Evolutionary conservation across 2,888 invertebrate genomes (phyloP).

Genomic region (Agrochola lychnidis): DNA sequence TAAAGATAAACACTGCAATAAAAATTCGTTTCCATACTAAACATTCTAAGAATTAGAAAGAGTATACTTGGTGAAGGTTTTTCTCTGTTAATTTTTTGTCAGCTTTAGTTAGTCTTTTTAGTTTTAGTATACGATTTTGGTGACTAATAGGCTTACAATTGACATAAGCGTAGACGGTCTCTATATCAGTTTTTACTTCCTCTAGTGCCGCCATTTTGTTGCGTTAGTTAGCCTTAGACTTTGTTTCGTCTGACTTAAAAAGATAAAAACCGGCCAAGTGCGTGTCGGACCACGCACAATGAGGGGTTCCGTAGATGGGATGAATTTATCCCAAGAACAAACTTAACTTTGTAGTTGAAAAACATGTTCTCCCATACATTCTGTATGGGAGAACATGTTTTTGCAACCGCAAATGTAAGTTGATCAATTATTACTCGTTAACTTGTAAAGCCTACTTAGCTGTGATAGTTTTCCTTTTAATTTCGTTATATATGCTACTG

Average conservation of each 20-base stretch:
- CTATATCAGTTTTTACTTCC: not conserved
- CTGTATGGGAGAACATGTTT: too few relatives aligned
- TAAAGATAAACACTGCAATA: constrained; percentile 2
- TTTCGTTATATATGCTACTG: too few relatives aligned
- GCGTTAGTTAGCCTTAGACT: not conserved
- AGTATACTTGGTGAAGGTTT: not conserved
- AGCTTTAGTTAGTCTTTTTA: not conserved
- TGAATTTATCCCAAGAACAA: too few relatives aligned
- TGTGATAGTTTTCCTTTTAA: too few relatives aligned
- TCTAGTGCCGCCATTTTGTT: not conserved
- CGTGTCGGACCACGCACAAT: too few relatives aligned
- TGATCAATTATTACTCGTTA: too few relatives aligned
- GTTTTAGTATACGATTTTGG: not conserved
- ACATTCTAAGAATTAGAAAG: not conserved
- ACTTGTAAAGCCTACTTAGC: too few relatives aligned
- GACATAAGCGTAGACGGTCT: not conserved
- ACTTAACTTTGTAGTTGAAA: too few relatives aligned
- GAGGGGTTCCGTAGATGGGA: too few relatives aligned
- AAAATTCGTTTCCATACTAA: not conserved
- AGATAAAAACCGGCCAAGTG: too few relatives aligned
- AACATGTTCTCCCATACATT: too few relatives aligned
- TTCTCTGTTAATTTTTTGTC: not conserved
- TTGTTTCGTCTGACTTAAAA: not conserved
- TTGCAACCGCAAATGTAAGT: too few relatives aligned
- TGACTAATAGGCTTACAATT: not conserved